phyloP scores from a whole-genome alignment of 2,113 vertebrate genomes.

The Lagopus muta region DNA sequence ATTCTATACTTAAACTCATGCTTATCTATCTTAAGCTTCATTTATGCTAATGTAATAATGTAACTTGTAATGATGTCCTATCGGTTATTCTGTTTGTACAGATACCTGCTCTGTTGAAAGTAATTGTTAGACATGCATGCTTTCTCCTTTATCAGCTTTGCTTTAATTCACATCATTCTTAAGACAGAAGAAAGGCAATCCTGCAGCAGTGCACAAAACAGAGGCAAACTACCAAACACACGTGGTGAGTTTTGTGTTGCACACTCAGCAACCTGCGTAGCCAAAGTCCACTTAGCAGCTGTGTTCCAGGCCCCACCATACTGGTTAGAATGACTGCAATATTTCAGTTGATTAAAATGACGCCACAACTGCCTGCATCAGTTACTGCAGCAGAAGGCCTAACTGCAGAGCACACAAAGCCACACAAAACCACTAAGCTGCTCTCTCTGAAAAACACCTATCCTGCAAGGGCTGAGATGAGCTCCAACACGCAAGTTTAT shows the following conservation, averaged over 20 bases:
- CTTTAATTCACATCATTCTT: not conserved
- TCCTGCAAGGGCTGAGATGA: fast-evolving
- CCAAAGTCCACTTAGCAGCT: not conserved
- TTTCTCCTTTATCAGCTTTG: not conserved
- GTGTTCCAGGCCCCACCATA: fast-evolving
- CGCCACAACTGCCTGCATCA: not conserved
- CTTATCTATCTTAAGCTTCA: not conserved
- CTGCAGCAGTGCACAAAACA: not conserved
- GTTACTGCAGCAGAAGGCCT: not conserved
- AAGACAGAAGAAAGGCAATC: fast-evolving
- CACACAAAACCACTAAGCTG: not conserved
- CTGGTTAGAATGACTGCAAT: not conserved
- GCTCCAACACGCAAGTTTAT: not conserved
- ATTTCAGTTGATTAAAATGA: not conserved
- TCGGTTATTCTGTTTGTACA: not conserved
- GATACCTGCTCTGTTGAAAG: not conserved
- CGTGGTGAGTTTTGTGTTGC: fast-evolving
- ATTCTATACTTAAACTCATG: not conserved
- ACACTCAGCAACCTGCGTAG: not conserved
- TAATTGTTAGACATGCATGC: fast-evolving
- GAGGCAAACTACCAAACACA: too few relatives aligned
- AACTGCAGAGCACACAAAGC: fast-evolving
- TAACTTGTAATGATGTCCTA: not conserved
- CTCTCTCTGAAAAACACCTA: not conserved
- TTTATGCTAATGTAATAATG: fast-evolving